Conservation (phyloP, 2,797 vertebrate genomes). For the Darevskia nairensis region DNA sequence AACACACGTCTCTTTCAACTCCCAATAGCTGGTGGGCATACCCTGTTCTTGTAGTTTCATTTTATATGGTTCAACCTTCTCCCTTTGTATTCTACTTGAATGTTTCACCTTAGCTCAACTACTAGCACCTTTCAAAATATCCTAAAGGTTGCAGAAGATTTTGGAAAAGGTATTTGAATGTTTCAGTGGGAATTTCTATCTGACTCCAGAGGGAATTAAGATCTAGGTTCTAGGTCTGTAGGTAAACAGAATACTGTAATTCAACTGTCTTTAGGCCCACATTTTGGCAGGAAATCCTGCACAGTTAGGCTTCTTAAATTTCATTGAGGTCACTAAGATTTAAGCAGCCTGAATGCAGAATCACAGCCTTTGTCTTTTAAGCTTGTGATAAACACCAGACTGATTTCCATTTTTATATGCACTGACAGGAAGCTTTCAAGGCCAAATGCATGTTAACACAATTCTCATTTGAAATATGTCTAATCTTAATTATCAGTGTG, state of each 20-base stretch:
- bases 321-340: constrained; percentile 1
- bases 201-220: not conserved
- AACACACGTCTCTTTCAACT: not conserved
- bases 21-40: not conserved
- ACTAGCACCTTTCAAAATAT: not conserved
- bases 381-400: constrained; percentile 2
- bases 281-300: not conserved
- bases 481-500: not conserved
- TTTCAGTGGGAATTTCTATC: accelerated
- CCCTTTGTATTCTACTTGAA: not conserved
- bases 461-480: constrained; percentile 59
- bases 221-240: not conserved
- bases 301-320: constrained; percentile 2
- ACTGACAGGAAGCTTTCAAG: constrained; percentile 25
- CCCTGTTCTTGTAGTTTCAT: not conserved
- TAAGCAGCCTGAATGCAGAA: not conserved
- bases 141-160: not conserved
- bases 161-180: not conserved
- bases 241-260: not conserved
- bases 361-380: constrained; percentile 20
- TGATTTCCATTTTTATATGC: constrained; percentile 46
- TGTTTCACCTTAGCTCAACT: not conserved
- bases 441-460: constrained; percentile 63
- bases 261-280: accelerated
- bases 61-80: not conserved